Percentiles rank a stretch among this genome's conserved stretches.
phyloP scores from a whole-genome alignment of 1,140 invertebrate species.

The Bombus waltoni region DNA sequence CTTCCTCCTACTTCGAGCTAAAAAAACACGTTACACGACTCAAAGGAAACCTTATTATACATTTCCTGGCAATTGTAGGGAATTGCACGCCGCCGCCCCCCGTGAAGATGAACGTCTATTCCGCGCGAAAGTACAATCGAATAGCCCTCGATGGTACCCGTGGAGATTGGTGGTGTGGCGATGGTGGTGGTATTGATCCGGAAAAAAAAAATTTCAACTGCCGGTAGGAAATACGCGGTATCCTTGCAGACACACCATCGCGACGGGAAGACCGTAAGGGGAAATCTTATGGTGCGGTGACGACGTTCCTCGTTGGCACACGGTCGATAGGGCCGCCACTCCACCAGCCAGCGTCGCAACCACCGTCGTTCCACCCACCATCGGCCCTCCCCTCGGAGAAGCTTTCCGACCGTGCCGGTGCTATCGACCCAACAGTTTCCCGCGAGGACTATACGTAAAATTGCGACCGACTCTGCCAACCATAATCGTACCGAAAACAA shows the following conservation, averaged over 20 bases:
- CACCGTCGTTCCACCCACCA: constrained; percentile 50
- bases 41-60: background rate
- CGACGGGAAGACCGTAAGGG: constrained; percentile 47
- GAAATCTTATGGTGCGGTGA: constrained; percentile 69
- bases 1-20: background rate
- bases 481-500: background rate
- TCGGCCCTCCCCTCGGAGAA: constrained; percentile 60
- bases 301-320: constrained; percentile 65
- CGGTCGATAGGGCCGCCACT: constrained; percentile 70
- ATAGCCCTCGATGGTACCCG: background rate
- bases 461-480: constrained; percentile 45
- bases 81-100: background rate
- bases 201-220: constrained; percentile 23
- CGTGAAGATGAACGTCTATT: background rate
- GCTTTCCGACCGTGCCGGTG: constrained; percentile 60
- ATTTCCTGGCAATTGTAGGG: background rate
- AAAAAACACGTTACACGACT: background rate
- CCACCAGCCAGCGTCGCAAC: constrained; percentile 49
- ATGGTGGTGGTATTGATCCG: constrained; percentile 26
- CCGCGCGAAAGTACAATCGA: constrained; percentile 13
- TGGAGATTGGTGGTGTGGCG: background rate
- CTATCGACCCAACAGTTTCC: constrained; percentile 74
- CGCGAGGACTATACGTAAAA: constrained; percentile 62
- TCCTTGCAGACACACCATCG: constrained; percentile 9
- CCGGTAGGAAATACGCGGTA: constrained; percentile 33